Evolutionary conservation across 1,140 invertebrate species (phyloP), one percentile per base, ranked within the genome.

Genomic region (Scaptomyza pallida): DNA sequence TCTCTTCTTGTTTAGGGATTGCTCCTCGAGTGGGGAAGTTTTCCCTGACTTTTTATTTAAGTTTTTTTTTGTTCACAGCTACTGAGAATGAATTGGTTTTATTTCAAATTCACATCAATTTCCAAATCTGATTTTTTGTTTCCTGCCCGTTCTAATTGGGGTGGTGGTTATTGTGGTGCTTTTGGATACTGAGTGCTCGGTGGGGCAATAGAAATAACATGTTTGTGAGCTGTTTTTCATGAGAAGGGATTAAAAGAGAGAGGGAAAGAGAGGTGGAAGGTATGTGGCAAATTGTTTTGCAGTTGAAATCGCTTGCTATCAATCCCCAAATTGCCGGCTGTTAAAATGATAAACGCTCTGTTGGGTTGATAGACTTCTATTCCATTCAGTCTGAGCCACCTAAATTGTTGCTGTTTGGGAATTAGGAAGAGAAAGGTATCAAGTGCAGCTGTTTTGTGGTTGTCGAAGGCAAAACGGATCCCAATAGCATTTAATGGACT

Each of bases 41-140:
- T 30, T 35, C 10, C 9, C 12, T 30, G 50, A 37, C 9, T 17
- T 52, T 26, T 8, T 17, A 40, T 45, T 62, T 44, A 47, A 23
- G 35, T 13, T 13, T 33, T 35, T 47, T 37, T 2, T 56, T 44
- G 51, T 44, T 44, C 12, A 26, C 61, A 59, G 40, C 45, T 44
- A 44, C 37, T 9, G 23, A 59, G 41, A 72, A 35, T 48, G 43
- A 61, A 61, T 67, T 60, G 55, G 60, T 56, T 56, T 72, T 61
- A 40, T 51, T 75, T 75, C 56, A 72, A 72, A 55, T 54, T 69
- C 72, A 67, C 71, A 73, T 81, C 69, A 76, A 73, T 81, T 73
- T 74, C 57, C 41, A 76, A 76, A 76, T 72, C 62, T 52, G 68
- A 44, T 13, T 51, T 51, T 51, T 44, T 26, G 33, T 51, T 64